Percentiles rank a stretch among this genome's conserved stretches.
These are phyloP conservation scores for Watsonalla binaria DNA, from an alignment of 2,888 invertebrate genomes.

Conservation along the genomic window DNA sequence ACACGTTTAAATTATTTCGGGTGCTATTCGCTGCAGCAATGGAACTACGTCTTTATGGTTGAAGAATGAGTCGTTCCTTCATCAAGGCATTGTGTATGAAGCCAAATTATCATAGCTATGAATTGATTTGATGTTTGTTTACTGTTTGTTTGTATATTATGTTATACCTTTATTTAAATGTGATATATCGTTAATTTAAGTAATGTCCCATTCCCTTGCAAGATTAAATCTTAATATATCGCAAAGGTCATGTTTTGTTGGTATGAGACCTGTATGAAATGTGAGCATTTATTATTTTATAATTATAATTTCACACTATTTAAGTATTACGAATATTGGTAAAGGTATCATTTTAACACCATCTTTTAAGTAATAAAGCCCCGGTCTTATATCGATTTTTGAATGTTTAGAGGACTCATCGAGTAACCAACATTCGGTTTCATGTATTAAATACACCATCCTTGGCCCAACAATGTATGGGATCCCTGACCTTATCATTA, in stretches of 20 bases:
- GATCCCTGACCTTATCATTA: no score
- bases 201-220: constrained; percentile 37
- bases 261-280: constrained; percentile 18
- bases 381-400: no score
- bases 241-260: constrained; percentile 3
- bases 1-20: no score
- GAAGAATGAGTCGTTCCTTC: no score
- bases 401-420: no score
- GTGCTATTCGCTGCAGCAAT: no score
- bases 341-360: no score
- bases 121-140: constrained; percentile 6
- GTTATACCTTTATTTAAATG: constrained; percentile 36
- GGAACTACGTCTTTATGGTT: no score
- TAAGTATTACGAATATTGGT: constrained; percentile 9
- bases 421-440: no score
- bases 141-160: constrained; percentile 28
- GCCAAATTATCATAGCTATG: not conserved
- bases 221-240: constrained; percentile 20
- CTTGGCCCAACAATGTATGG: no score
- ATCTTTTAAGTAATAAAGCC: no score
- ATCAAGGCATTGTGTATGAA: not conserved
- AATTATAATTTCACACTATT: not conserved
- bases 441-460: no score
- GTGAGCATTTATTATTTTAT: constrained; percentile 42
- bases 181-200: constrained; percentile 48